These are phyloP conservation scores for Diplazon laetatorius DNA, from an alignment of 2,888 invertebrate genomes.

Conservation along the genomic window DNA sequence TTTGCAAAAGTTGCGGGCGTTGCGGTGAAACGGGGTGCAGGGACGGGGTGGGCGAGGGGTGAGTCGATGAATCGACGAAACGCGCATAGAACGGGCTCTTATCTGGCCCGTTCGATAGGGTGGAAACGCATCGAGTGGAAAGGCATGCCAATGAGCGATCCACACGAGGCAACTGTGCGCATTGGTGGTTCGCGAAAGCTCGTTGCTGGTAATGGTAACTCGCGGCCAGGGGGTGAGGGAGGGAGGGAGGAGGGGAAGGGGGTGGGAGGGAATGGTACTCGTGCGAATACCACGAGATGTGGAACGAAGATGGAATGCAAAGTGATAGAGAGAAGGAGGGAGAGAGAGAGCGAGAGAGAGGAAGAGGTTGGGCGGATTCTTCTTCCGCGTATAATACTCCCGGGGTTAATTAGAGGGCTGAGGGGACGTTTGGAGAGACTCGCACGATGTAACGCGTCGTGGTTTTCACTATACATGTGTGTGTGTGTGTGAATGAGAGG, in stretches of 20 bases:
- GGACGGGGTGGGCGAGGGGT: neutral
- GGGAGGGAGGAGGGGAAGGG: too few species aligned
- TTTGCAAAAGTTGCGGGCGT: neutral
- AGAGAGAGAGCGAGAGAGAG: too few species aligned
- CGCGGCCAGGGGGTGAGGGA: too few species aligned
- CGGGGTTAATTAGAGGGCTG: constrained; percentile 72
- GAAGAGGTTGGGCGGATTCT: constrained; percentile 27
- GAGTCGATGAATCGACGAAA: constrained; percentile 42
- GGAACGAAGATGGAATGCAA: constrained; percentile 4
- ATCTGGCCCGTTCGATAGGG: constrained; percentile 45
- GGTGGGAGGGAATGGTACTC: constrained; percentile 12
- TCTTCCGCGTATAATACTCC: constrained; percentile 59
- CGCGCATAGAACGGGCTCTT: constrained; percentile 39
- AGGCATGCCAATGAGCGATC: constrained; percentile 4
- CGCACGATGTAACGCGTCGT: constrained; percentile 27
- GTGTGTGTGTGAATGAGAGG: neutral
- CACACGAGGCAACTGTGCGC: constrained; percentile 15
- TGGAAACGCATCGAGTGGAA: constrained; percentile 48
- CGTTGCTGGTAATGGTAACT: too few species aligned
- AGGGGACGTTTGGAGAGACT: constrained; percentile 65
- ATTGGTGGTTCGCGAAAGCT: constrained; percentile 13
- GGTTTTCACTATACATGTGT: neutral
- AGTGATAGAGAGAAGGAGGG: too few species aligned
- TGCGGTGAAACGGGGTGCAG: too few species aligned
- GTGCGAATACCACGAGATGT: constrained; percentile 19